Evolutionary conservation across 2,797 vertebrate species (phyloP).

Genomic region (Microctenopoma lineatum): DNA sequence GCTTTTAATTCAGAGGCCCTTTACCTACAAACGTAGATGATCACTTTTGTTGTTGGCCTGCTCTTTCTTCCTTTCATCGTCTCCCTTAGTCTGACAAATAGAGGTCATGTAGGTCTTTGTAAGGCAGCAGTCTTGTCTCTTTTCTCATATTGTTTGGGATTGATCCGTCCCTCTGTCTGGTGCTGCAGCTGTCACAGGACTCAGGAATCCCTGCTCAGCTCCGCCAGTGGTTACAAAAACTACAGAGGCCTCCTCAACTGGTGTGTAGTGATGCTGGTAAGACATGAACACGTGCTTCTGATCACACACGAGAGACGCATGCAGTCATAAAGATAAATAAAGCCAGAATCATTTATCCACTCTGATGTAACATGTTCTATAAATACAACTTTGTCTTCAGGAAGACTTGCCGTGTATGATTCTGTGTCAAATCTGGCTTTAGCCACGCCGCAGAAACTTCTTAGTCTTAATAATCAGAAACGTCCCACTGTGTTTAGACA

Average conservation of each 20-base stretch:
- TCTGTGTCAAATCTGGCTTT: constrained; percentile 4
- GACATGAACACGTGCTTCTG: constrained; percentile 44
- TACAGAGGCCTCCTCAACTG: constrained; percentile 94
- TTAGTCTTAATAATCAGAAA: constrained; percentile 19
- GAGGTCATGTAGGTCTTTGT: no score
- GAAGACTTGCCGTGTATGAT: constrained; percentile 5
- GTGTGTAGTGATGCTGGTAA: constrained; percentile 96
- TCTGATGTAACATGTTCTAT: neutral
- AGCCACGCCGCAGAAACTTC: neutral
- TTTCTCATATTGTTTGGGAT: neutral
- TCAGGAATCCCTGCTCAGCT: constrained; percentile 90
- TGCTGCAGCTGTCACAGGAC: constrained; percentile 85
- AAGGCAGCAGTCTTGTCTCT: neutral
- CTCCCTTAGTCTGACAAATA: neutral
- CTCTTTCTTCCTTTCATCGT: neutral
- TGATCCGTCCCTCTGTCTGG: constrained; percentile 8
- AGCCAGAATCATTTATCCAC: neutral
- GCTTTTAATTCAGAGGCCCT: no score
- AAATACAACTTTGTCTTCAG: neutral
- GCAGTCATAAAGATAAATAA: neutral
- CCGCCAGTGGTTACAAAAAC: constrained; percentile 89
- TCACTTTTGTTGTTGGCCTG: no score
- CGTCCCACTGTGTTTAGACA: constrained; percentile 53
- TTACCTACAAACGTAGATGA: no score
- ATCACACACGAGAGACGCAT: neutral